Evolutionary conservation across 2,888 invertebrate species (phyloP).

Genomic region (Synergus laeviventris): DNA sequence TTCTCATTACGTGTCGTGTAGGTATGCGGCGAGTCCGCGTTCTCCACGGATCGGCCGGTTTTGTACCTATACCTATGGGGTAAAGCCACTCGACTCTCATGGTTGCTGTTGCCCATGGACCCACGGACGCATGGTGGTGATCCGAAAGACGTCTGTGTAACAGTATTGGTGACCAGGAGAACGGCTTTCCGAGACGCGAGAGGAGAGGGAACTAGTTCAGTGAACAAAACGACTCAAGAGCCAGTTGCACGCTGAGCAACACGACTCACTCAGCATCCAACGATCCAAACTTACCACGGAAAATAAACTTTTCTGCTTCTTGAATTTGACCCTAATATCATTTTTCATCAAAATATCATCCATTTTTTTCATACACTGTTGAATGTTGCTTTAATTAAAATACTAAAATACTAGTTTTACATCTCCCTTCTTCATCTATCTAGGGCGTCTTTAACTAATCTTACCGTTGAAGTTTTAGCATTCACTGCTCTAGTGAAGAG

Average conservation of each 20-base stretch:
- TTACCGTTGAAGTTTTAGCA: neutral
- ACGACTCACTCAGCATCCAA: slow-evolving; percentile 50
- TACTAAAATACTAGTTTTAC: too few relatives aligned
- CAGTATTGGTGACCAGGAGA: slow-evolving; percentile 55
- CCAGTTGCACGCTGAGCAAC: slow-evolving; percentile 67
- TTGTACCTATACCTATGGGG: slow-evolving; percentile 42
- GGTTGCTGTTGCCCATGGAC: slow-evolving; percentile 42
- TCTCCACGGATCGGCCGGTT: slow-evolving; percentile 56
- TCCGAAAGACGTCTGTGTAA: slow-evolving; percentile 39
- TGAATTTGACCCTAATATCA: neutral
- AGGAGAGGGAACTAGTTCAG: slow-evolving; percentile 75
- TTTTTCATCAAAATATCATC: neutral
- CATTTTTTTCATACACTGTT: too few relatives aligned
- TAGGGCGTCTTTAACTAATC: neutral
- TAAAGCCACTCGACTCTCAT: slow-evolving; percentile 51
- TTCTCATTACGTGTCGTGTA: slow-evolving; percentile 76
- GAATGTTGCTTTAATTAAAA: too few relatives aligned
- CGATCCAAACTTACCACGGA: slow-evolving; percentile 21
- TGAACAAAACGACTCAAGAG: slow-evolving; percentile 74
- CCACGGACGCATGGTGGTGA: slow-evolving; percentile 31
- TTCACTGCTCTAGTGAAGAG: neutral
- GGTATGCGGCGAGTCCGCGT: slow-evolving; percentile 71
- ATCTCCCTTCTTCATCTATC: neutral
- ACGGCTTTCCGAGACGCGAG: slow-evolving; percentile 58
- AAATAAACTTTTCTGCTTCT: neutral